Evolutionary conservation across 2,888 invertebrate species (phyloP).

Genomic region (Papilio elwesi): DNA sequence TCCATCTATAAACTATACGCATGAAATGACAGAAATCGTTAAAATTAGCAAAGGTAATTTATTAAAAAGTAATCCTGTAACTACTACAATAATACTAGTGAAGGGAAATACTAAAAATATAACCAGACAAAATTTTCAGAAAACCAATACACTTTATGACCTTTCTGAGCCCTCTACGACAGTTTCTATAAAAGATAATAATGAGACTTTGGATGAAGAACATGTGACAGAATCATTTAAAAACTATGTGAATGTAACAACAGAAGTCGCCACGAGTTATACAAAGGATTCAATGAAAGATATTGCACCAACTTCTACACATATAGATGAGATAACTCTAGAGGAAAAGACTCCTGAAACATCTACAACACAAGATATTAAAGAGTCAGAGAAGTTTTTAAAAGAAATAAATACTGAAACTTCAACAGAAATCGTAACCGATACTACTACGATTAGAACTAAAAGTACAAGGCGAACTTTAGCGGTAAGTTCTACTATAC

Average conservation of each 20-base stretch:
- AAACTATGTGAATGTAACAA: background rate
- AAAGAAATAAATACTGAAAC: constrained; percentile 34
- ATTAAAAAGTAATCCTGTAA: background rate
- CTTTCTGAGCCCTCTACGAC: background rate
- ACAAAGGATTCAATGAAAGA: background rate
- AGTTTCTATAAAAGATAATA: background rate
- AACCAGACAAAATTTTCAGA: background rate
- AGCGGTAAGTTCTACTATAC: constrained; percentile 51
- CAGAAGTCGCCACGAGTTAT: background rate
- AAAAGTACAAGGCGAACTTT: constrained; percentile 50
- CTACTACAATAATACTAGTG: background rate
- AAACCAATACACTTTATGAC: background rate
- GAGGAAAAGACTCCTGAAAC: background rate
- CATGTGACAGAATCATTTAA: background rate
- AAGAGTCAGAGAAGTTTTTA: background rate
- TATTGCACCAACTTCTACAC: background rate
- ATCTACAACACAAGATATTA: constrained; percentile 2
- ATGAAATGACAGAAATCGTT: background rate
- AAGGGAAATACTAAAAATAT: background rate
- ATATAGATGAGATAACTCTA: background rate
- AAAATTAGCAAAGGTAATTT: background rate
- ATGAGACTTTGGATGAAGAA: background rate
- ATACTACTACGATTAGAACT: constrained; percentile 27
- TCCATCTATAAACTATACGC: background rate
- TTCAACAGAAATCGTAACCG: constrained; percentile 1